Conservation (phyloP, 1,140 invertebrate species). For the Popillia japonica region DNA sequence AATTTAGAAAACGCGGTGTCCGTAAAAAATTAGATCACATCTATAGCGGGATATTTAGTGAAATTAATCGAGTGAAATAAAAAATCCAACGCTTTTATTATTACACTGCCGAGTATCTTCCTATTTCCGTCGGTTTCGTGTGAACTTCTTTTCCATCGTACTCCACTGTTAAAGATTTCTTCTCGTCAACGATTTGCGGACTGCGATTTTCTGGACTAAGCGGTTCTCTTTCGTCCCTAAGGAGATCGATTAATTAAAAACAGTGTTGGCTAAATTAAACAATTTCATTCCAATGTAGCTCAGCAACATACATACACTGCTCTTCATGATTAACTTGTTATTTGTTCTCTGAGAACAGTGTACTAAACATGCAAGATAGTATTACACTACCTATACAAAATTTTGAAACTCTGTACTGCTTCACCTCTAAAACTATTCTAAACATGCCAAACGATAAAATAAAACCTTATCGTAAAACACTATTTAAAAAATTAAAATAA, state of each 20-base stretch:
- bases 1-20: not conserved
- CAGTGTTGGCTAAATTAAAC: not conserved
- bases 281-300: not conserved
- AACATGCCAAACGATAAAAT: too few relatives aligned
- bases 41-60: not conserved
- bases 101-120: conserved; percentile 85
- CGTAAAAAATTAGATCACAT: conserved; percentile 1
- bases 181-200: conserved; percentile 71
- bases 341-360: not conserved
- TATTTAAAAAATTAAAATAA: too few relatives aligned
- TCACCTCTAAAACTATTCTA: too few relatives aligned
- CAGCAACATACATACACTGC: not conserved
- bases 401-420: too few relatives aligned
- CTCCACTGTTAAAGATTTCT: conserved; percentile 78
- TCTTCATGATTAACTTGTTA: not conserved
- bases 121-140: conserved; percentile 79
- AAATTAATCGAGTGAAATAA: conserved; percentile 2
- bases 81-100: not conserved
- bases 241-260: not conserved
- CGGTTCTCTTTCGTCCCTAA: conserved; percentile 82
- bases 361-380: too few relatives aligned
- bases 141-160: conserved; percentile 82
- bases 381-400: too few relatives aligned
- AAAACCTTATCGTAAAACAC: too few relatives aligned
- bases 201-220: conserved; percentile 70